Evolutionary conservation across 1,140 invertebrate genomes (phyloP), one percentile per base, ranked within the genome.

Genomic region (Glossosoma conforme): DNA sequence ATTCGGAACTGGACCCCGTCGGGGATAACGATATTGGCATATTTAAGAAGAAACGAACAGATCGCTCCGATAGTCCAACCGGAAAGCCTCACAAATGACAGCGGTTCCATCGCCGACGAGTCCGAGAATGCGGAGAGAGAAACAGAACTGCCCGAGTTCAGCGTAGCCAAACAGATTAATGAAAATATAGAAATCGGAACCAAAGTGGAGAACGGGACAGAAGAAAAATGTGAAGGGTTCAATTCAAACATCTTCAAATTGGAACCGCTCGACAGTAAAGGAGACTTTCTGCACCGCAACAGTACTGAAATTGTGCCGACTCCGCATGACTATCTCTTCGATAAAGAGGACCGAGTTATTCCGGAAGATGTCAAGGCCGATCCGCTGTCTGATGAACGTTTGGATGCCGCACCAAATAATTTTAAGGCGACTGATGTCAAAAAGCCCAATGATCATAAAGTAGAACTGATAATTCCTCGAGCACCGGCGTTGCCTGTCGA

Each of bases 11-110:
- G 28, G 70, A 69, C 52, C 71, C 73, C 20, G 68, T 71, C 35
- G 79, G 83, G 54, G 79, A 82, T 60, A 78, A 77, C 45, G 80
- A 82, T 59, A 77, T 77, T 42, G 79, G 81, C 22, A 74, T 78
- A 42, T 80, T 77, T 30, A 84, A 86, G 60, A 87, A 87, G 62
- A 86, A 86, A 65, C 77, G 83, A 44, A 86, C 56, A 66, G 76
- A 80, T 52, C 67, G 76, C 32, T 72, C 78, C 15, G 79, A 85
- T 52, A 90, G 87, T 70, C 87, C 89, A 9, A 82, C 84, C n/a
- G 14, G 85, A 86, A 64, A 90, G 86, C 61, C 74, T 88, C 35
- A 88, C 86, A 17, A 86, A 87, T 36, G 88, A 90, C 62, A 87
- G 85, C 44, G 86, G 85, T 57, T 83, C 85, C 15, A 79, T 85